Conservation (phyloP, 2,888 invertebrate species). For the Yponomeuta sedellus region DNA sequence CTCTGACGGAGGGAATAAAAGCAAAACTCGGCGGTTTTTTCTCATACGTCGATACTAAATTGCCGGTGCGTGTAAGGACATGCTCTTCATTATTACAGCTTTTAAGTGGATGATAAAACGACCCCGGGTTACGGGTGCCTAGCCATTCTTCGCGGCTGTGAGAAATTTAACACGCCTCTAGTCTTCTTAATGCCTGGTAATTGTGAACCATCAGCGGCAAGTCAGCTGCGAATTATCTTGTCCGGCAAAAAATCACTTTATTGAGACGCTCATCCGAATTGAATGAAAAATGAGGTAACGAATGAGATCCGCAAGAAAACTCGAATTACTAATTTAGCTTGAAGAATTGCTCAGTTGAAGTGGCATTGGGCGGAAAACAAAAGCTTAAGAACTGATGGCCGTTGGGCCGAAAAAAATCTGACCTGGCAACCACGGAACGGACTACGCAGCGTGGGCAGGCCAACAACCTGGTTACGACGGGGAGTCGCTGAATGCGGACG, state of each 20-base stretch:
- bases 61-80: slow-evolving; percentile 43
- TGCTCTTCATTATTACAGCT: slow-evolving; percentile 51
- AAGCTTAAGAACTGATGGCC: too few relatives aligned
- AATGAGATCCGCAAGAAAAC: too few relatives aligned
- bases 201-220: slow-evolving; percentile 35
- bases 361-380: too few relatives aligned
- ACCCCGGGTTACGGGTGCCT: slow-evolving; percentile 47
- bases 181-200: slow-evolving; percentile 58
- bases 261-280: neutral
- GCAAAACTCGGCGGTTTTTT: slow-evolving; percentile 1
- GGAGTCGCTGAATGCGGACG: too few relatives aligned
- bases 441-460: too few relatives aligned
- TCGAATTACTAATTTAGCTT: too few relatives aligned
- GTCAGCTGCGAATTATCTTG: slow-evolving; percentile 9
- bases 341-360: too few relatives aligned
- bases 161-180: slow-evolving; percentile 60
- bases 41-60: slow-evolving; percentile 7
- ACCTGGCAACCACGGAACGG: too few relatives aligned
- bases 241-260: neutral
- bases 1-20: neutral
- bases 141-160: slow-evolving; percentile 50
- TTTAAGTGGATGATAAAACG: slow-evolving; percentile 52
- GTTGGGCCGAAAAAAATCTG: too few relatives aligned
- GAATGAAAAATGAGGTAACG: neutral
- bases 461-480: too few relatives aligned